Conservation (phyloP, 1,140 invertebrate species). For the Bombus impatiens region DNA sequence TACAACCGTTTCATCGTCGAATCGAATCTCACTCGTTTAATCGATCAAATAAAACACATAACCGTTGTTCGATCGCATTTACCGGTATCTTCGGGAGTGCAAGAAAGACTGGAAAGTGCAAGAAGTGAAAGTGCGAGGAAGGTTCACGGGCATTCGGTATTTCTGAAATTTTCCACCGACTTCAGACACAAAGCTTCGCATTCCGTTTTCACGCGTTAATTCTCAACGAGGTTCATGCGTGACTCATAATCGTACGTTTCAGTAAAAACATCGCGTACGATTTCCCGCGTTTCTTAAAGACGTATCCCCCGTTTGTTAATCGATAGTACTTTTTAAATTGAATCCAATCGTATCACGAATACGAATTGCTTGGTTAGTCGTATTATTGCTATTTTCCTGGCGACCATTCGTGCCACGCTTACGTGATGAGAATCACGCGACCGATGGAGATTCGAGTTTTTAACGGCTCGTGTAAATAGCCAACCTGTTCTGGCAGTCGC, state of each 20-base stretch:
- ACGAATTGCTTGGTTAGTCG: constrained; percentile 25
- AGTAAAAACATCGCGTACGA: neutral
- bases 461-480: neutral
- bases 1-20: neutral
- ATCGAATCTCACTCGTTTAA: no score
- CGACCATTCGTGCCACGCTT: neutral
- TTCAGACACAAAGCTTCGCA: neutral
- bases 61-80: neutral
- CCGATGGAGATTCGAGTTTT: neutral
- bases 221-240: no score
- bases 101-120: constrained; percentile 1
- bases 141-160: neutral
- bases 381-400: constrained; percentile 32
- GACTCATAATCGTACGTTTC: neutral
- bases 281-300: constrained; percentile 15
- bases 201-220: no score
- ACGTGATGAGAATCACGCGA: constrained; percentile 33
- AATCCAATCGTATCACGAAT: neutral
- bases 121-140: constrained; percentile 28
- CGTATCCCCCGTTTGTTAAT: constrained; percentile 10
- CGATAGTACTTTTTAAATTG: constrained; percentile 18
- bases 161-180: neutral
- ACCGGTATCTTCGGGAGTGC: neutral
- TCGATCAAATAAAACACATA: no score
- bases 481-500: neutral